These are phyloP conservation scores for Brevimyrus niger DNA, from an alignment of 2,113 vertebrate species.

Conservation along the genomic window DNA sequence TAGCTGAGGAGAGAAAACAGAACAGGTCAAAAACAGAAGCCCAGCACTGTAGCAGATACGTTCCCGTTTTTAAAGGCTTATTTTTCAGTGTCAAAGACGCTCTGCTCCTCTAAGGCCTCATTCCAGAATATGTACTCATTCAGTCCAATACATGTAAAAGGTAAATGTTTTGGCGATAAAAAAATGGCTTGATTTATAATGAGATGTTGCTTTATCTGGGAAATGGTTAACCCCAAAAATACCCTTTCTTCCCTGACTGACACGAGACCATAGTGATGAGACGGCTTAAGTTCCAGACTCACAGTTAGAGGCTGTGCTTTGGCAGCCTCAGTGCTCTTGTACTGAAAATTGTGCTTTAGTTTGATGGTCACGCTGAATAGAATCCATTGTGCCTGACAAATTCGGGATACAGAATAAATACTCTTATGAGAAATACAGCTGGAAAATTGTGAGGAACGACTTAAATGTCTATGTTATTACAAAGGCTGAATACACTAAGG, in stretches of 20 bases:
- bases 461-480: constrained; percentile 2
- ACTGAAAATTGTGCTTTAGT: constrained; percentile 3
- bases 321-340: background rate
- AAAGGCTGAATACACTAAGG: background rate
- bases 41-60: background rate
- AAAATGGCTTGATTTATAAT: background rate
- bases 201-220: background rate
- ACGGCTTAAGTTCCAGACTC: background rate
- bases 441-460: background rate
- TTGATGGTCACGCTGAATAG: background rate
- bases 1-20: background rate
- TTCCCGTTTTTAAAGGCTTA: background rate
- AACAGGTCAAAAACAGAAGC: background rate
- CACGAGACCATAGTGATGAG: background rate
- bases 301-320: background rate
- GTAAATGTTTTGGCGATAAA: background rate
- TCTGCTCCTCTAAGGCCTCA: background rate
- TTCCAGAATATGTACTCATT: background rate
- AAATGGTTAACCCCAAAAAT: background rate
- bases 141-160: background rate
- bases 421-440: constrained; percentile 2
- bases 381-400: constrained; percentile 1
- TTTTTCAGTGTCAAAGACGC: background rate
- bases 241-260: background rate
- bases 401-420: background rate